These are phyloP conservation scores for Standfussiana lucernea DNA, from an alignment of 2,888 invertebrate genomes.

Conservation along the genomic window DNA sequence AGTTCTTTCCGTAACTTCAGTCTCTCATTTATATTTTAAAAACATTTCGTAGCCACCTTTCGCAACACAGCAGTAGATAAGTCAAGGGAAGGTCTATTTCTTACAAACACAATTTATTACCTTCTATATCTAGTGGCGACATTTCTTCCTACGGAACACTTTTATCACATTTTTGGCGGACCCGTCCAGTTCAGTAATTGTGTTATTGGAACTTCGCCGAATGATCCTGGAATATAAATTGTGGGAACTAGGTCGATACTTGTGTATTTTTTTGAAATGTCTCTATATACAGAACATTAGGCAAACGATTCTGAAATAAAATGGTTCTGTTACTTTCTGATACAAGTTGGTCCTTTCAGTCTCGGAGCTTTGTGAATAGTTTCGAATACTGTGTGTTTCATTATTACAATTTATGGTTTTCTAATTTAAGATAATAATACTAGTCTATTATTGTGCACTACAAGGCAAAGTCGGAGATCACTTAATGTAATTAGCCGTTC, in stretches of 20 bases:
- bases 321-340: neutral
- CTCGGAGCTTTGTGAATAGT: neutral
- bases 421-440: no score
- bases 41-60: neutral
- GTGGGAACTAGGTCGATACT: constrained; percentile 15
- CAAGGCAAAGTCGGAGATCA: neutral
- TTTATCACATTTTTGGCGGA: constrained; percentile 38
- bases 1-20: neutral
- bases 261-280: constrained; percentile 26
- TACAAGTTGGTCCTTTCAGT: constrained; percentile 4
- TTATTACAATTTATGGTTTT: no score
- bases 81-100: constrained; percentile 27
- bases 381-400: neutral
- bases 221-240: constrained; percentile 60
- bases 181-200: constrained; percentile 54
- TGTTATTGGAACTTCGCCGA: constrained; percentile 58
- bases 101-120: constrained; percentile 23
- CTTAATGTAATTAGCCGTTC: neutral
- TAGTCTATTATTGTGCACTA: neutral
- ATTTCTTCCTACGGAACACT: constrained; percentile 42
- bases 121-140: constrained; percentile 10
- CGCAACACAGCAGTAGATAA: constrained; percentile 12
- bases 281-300: neutral
- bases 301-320: neutral
- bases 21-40: neutral